Evolutionary conservation across 2,113 vertebrate species (phyloP), one percentile per base, ranked within the genome.

Genomic region (Nyctereutes procyonoides): DNA sequence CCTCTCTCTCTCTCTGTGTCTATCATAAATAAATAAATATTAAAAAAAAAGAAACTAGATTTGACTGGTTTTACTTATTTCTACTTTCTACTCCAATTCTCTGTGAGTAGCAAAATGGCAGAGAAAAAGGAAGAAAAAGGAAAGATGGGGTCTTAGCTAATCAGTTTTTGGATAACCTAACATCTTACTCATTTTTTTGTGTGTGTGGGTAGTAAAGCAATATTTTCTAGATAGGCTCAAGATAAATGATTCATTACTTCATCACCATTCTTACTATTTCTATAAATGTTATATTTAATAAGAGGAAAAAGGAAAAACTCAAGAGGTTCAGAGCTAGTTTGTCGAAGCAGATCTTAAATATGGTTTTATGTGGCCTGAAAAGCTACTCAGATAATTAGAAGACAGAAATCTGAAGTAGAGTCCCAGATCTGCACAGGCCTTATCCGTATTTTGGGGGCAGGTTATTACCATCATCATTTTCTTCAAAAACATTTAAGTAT

Each of bases 251-350:
- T 76, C 22, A 84, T 88, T 87, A 88, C 58, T 90, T 80, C 28
- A 95, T 88, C 88, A 35, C 17, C 71, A 71, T 74, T 87, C 43
- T 90, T 84, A 80, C 83, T 80, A 88, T 86, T 93, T 60, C 16
- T 87, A 11, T 81, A 89, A 56, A 84, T 81, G 60, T 95, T 93
- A 43, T 58, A 91, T 81, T 96, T 86, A 53, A 86, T 55, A 92
- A 96, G 24, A 91, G 32, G 84, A 26, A 87, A 84, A 80, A 73
- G 26, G 20, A 74, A 93, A 95, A 93, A 81, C 48, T 13, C 30
- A 91, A 85, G 28, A 67, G 28, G 15, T 58, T 88, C 7, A 79
- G 16, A 88, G 77, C 20, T 56, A 93, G 11, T 62, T 48, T 63
- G 73, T 32, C 26, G 56, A 20, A 88, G 17, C 14, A 69, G 71